A percentile compares a stretch with the other conserved stretches of the same genome.
These are phyloP conservation scores for Tetanocera ferruginea DNA, from an alignment of 2,888 invertebrate genomes.

Conservation along the genomic window DNA sequence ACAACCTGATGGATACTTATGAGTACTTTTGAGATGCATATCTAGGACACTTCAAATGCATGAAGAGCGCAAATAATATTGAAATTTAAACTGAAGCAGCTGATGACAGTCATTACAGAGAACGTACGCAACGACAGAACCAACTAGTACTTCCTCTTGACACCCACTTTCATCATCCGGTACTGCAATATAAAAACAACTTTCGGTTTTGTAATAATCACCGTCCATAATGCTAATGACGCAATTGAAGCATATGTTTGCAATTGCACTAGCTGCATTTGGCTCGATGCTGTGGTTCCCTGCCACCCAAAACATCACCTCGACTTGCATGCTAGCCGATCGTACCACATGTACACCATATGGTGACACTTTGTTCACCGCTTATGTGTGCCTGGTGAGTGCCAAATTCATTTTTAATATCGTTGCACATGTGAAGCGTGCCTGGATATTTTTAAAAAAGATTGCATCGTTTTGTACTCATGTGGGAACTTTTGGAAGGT, in stretches of 20 bases:
- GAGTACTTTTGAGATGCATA: not conserved
- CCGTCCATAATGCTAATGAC: not conserved
- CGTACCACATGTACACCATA: conserved; percentile 1
- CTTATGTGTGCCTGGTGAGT: conserved; percentile 34
- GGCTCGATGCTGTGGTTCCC: not conserved
- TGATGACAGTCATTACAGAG: not conserved
- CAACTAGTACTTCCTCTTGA: not conserved
- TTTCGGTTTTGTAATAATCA: conserved; percentile 12
- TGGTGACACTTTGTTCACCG: conserved; percentile 17
- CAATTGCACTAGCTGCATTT: not conserved
- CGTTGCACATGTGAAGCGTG: conserved; percentile 61
- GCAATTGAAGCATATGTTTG: not conserved
- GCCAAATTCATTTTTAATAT: conserved; percentile 64
- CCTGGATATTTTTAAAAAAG: conserved; percentile 27
- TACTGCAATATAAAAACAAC: too few relatives aligned
- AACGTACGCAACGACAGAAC: not conserved
- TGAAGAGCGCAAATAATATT: not conserved
- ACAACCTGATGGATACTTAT: not conserved
- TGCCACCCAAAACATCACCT: not conserved
- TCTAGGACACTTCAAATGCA: not conserved
- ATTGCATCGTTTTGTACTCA: not conserved
- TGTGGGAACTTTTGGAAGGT: not conserved
- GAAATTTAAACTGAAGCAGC: conserved; percentile 9
- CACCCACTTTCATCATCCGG: not conserved
- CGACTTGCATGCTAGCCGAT: not conserved